Evolutionary conservation across 2,888 invertebrate genomes (phyloP).

Genomic region (Barypeithes pellucidus): DNA sequence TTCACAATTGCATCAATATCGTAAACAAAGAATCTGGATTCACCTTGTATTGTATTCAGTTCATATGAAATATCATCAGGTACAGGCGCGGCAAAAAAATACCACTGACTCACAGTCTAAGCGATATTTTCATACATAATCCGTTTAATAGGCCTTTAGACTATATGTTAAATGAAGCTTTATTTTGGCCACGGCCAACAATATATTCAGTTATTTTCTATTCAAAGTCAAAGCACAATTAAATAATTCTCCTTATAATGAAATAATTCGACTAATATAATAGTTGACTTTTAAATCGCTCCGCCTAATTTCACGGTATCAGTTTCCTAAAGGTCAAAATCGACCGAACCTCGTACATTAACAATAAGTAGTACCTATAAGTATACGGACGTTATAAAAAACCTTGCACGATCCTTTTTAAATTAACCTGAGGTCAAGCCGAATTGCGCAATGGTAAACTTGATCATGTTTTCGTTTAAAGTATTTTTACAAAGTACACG

Average conservation of each 20-base stretch:
- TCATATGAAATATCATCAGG: too few species aligned
- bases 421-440: conserved; percentile 48
- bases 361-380: conserved; percentile 28
- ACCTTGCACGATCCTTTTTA: conserved; percentile 49
- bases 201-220: too few species aligned
- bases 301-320: conserved; percentile 2
- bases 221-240: too few species aligned
- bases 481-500: conserved; percentile 22
- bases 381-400: conserved; percentile 18
- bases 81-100: too few species aligned
- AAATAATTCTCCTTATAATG: neutral
- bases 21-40: too few species aligned
- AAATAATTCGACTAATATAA: conserved; percentile 1
- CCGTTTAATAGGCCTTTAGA: too few species aligned
- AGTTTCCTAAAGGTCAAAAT: conserved; percentile 21
- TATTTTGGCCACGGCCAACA: too few species aligned
- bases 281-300: conserved; percentile 19
- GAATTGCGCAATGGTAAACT: conserved; percentile 42
- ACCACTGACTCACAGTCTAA: too few species aligned
- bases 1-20: too few species aligned
- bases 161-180: too few species aligned
- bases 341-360: conserved; percentile 25
- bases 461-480: conserved; percentile 39
- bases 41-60: too few species aligned
- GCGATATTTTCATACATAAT: too few species aligned